Percentiles rank a stretch among this genome's conserved stretches.
Conservation (phyloP, 2,797 vertebrate genomes). For the Scarus forsteni region DNA sequence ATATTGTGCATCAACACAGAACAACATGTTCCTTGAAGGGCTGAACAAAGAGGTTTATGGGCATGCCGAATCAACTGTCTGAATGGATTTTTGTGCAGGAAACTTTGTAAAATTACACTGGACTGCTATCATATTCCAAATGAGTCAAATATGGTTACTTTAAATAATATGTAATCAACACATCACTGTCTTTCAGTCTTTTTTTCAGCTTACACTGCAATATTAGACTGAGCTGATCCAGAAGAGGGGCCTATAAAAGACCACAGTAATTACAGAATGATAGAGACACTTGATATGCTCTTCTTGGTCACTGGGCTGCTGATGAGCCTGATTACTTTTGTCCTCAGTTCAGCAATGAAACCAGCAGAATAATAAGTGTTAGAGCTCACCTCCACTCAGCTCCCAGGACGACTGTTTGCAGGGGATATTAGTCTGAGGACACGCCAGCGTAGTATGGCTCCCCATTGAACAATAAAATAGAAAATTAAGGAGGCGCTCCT, state of each 20-base stretch:
- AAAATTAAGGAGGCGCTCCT: slow-evolving; percentile 7
- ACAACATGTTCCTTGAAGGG: too few relatives aligned
- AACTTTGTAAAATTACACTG: too few relatives aligned
- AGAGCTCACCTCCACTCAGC: slow-evolving; percentile 21
- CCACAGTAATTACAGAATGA: not conserved
- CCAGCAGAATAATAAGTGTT: slow-evolving; percentile 39
- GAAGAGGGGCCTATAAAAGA: not conserved
- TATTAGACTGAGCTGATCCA: too few relatives aligned
- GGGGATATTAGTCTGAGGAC: slow-evolving; percentile 40
- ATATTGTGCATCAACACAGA: too few relatives aligned
- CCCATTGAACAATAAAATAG: slow-evolving; percentile 33
- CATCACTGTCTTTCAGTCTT: too few relatives aligned
- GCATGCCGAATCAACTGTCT: too few relatives aligned
- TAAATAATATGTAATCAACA: too few relatives aligned
- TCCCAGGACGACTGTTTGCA: slow-evolving; percentile 41
- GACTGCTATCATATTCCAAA: too few relatives aligned
- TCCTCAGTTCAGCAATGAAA: slow-evolving; percentile 30
- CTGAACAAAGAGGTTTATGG: too few relatives aligned
- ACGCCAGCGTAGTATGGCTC: slow-evolving; percentile 17
- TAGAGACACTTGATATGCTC: not conserved
- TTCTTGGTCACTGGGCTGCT: slow-evolving; percentile 1
- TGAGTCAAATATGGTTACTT: too few relatives aligned
- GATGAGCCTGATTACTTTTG: slow-evolving; percentile 19
- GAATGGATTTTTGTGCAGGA: too few relatives aligned
- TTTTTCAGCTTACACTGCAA: too few relatives aligned